Evolutionary conservation across 2,888 invertebrate genomes (phyloP).

Genomic region (Pheosia tremula): DNA sequence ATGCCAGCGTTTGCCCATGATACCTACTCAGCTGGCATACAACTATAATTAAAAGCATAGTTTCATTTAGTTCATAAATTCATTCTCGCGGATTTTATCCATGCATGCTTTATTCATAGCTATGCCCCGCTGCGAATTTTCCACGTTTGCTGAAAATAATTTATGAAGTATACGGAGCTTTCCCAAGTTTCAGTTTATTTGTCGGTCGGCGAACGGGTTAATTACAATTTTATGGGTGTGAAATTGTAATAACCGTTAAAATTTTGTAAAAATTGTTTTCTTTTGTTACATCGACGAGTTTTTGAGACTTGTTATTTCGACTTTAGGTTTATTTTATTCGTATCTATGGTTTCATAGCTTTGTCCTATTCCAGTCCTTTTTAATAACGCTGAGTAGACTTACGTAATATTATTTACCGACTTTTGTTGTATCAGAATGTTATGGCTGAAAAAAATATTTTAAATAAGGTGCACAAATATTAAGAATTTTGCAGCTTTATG

Average conservation of each 20-base stretch:
- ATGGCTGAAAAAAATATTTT: no score
- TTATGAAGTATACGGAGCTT: constrained; percentile 42
- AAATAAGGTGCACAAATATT: no score
- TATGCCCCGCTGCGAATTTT: constrained; percentile 37
- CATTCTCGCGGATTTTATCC: constrained; percentile 22
- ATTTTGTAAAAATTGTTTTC: constrained; percentile 20
- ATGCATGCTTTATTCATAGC: constrained; percentile 27
- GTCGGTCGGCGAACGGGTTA: constrained; percentile 36
- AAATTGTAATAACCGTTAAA: constrained; percentile 31
- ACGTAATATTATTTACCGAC: no score
- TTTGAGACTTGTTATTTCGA: no score
- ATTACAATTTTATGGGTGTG: constrained; percentile 38
- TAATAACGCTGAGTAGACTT: no score
- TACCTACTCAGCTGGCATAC: no score
- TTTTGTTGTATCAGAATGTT: no score
- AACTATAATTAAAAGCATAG: constrained; percentile 26
- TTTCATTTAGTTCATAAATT: constrained; percentile 32
- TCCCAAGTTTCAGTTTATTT: constrained; percentile 43
- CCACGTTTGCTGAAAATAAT: constrained; percentile 46
- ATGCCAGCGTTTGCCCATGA: no score
- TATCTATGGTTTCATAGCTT: no score
- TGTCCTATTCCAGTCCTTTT: no score
- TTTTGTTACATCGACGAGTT: neutral
- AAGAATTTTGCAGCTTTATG: no score
- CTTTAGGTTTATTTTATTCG: no score